Conservation (phyloP, 1,140 invertebrate genomes). For the Alviniconcha marisindica region DNA sequence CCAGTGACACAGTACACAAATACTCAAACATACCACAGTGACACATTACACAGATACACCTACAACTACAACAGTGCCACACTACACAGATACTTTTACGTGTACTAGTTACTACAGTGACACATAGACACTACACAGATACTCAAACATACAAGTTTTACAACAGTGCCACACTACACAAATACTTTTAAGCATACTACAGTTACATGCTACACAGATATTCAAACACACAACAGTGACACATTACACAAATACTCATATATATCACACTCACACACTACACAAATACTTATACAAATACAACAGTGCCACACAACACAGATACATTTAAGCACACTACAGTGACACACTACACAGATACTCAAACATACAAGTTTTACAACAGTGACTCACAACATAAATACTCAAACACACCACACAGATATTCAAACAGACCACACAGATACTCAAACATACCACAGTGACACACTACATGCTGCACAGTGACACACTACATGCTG, state of each 20-base stretch:
- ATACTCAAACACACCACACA: neutral
- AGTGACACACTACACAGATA: neutral
- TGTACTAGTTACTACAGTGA: neutral
- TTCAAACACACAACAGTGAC: neutral
- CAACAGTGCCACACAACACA: neutral
- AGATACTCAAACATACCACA: too few species aligned
- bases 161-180: conserved; percentile 4
- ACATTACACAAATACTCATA: too few species aligned
- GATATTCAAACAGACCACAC: neutral
- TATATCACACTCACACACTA: neutral
- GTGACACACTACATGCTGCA: too few species aligned
- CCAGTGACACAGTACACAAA: neutral
- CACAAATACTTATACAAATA: neutral
- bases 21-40: too few species aligned
- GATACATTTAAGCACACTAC: neutral
- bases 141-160: neutral
- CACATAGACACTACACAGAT: neutral
- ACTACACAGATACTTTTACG: neutral
- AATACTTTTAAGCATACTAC: neutral
- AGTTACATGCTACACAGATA: neutral
- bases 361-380: neutral
- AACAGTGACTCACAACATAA: neutral
- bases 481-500: neutral
- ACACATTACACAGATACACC: neutral
- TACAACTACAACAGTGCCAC: neutral